phyloP scores from a whole-genome alignment of 2,797 vertebrate genomes.

The Anabas testudineus region DNA sequence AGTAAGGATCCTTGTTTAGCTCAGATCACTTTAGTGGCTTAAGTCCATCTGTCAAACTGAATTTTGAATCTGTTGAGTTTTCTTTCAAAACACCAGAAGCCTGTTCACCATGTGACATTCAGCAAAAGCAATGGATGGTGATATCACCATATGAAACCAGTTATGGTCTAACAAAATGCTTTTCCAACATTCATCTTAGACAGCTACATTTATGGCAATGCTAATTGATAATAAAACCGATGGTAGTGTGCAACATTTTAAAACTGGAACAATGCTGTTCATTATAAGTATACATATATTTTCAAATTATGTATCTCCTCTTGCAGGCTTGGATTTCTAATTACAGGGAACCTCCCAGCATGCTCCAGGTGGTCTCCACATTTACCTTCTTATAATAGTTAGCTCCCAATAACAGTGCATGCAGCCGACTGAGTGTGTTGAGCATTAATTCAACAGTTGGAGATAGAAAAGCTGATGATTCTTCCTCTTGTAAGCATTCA shows the following conservation, averaged over 20 bases:
- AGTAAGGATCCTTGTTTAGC: slow-evolving; percentile 53
- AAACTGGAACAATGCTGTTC: neutral
- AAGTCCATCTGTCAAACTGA: slow-evolving; percentile 54
- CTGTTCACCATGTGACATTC: slow-evolving; percentile 24
- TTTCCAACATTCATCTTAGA: slow-evolving; percentile 8
- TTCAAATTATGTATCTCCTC: neutral
- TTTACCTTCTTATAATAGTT: neutral
- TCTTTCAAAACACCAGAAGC: slow-evolving; percentile 19
- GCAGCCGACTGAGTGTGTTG: neutral
- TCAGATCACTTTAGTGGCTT: slow-evolving; percentile 51
- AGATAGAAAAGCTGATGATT: neutral
- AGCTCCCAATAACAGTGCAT: neutral
- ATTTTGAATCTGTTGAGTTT: slow-evolving; percentile 21
- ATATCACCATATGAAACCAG: slow-evolving; percentile 21
- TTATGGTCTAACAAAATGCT: slow-evolving; percentile 37
- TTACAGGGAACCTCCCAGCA: slow-evolving; percentile 27
- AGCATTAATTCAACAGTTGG: slow-evolving; percentile 1
- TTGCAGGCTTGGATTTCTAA: neutral
- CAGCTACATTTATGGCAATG: neutral
- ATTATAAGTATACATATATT: neutral
- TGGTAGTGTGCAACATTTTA: neutral
- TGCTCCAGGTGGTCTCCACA: slow-evolving; percentile 1
- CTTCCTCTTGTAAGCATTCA: slow-evolving; percentile 13
- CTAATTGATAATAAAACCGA: neutral
- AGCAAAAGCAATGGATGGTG: slow-evolving; percentile 16